Base-by-base conservation (phyloP, 2,113 vertebrate species). In the Penelope pileata region DNA sequence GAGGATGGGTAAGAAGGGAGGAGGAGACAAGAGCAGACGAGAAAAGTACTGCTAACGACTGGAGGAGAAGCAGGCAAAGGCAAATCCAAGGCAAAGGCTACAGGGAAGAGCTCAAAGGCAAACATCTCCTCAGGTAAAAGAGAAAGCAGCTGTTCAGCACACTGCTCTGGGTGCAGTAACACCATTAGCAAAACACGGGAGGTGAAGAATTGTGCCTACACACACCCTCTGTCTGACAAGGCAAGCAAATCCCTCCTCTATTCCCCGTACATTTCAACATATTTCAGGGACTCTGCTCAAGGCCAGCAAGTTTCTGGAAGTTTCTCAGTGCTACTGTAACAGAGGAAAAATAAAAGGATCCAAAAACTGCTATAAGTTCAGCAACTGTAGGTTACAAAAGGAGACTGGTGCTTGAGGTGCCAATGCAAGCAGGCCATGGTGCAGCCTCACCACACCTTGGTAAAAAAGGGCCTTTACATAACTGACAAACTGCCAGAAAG, bases 341-440 rank as follows among this genome's bases (percentile, higher is more conserved):
- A 81, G 38, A 47, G 3, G 14, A 56, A 3, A 14, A 91, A 85
- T 6, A 70, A 74, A 77, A 59, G 26, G 15, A 91, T 63, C 50
- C 38, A 83, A 76, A 90, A 85, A 16, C 45, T 53, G 54, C 36
- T 32, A 48, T 6, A 36, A 19, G 53, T 51, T 73, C 38, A 91
- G 30, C 43, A 87, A 14, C n/a, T 38, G 12, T 3, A 53, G 1
- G 1, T 54, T 68, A 81, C 12, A 89, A 38, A 86, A 27, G 6
- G 27, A 0, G 0, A 74, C 27, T 2, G 80, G 38, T 0, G 0
- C 19, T n/a, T 40, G 68, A 91, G 40, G 16, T 58, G 24, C 42
- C 38, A 59, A 7, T 3, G 17, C 26, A 76, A 91, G 45, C 26
- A 72, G 51, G 15, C 60, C 70, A 18, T 2, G 13, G 32, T 59